These are phyloP conservation scores for Caradrina clavipalpis DNA, from an alignment of 2,888 invertebrate genomes.

Conservation along the genomic window DNA sequence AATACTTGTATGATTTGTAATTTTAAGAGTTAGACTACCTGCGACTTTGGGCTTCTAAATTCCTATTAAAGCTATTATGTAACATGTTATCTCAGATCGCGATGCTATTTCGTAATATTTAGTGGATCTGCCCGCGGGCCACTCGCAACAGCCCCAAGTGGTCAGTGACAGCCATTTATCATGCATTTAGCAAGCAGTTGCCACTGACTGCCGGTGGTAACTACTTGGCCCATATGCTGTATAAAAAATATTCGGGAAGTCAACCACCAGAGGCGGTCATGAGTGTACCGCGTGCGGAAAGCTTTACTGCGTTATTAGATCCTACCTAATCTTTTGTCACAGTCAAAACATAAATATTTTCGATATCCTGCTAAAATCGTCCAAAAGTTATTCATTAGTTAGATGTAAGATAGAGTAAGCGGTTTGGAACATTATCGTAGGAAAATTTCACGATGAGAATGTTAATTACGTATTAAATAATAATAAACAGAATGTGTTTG, in stretches of 20 bases:
- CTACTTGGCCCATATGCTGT: neutral
- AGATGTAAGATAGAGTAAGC: constrained; percentile 84
- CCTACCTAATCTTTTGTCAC: constrained; percentile 50
- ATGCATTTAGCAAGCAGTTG: neutral
- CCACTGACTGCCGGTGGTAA: neutral
- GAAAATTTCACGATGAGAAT: constrained; percentile 81
- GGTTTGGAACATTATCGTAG: constrained; percentile 88
- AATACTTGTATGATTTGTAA: constrained; percentile 74
- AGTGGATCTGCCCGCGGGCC: constrained; percentile 16
- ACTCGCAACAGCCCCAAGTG: constrained; percentile 1
- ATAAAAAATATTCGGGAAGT: neutral
- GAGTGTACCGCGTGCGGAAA: constrained; percentile 10
- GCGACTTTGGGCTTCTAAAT: constrained; percentile 77
- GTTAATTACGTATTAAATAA: constrained; percentile 85
- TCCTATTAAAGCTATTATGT: constrained; percentile 63
- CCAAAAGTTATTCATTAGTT: constrained; percentile 83
- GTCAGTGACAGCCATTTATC: neutral
- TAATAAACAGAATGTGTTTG: constrained; percentile 88
- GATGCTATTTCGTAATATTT: constrained; percentile 52
- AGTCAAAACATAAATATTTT: constrained; percentile 58
- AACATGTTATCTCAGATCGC: constrained; percentile 55
- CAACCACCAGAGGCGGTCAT: neutral
- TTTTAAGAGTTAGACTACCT: constrained; percentile 72
- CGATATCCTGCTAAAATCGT: constrained; percentile 78
- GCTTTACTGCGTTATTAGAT: constrained; percentile 41